Conservation (phyloP, 2,888 invertebrate genomes). For the Drosophila maculinotata region DNA sequence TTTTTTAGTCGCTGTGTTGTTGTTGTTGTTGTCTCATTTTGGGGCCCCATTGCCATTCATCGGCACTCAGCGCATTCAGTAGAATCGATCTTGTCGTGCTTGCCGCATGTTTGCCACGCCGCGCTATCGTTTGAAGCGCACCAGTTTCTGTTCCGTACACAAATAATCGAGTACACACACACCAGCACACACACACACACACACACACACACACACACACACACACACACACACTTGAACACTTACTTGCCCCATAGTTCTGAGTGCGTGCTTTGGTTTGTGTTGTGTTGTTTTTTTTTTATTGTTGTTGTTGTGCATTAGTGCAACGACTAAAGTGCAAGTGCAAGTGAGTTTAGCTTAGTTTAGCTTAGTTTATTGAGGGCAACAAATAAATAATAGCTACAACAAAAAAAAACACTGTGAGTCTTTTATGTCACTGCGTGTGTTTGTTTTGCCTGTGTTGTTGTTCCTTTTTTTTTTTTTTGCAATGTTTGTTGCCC, state of each 20-base stretch:
- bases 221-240: not conserved
- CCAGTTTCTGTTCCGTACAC: conserved; percentile 10
- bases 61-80: conserved; percentile 72
- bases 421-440: conserved; percentile 2
- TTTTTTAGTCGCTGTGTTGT: conserved; percentile 31
- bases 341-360: conserved; percentile 37
- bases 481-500: conserved; percentile 18
- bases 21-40: conserved; percentile 44
- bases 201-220: conserved; percentile 1
- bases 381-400: not conserved
- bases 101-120: conserved; percentile 71
- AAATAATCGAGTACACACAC: conserved; percentile 5
- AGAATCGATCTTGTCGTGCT: conserved; percentile 84
- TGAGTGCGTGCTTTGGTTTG: not conserved
- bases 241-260: not conserved
- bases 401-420: conserved; percentile 3
- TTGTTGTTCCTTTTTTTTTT: too few relatives aligned
- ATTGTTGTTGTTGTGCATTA: conserved; percentile 1
- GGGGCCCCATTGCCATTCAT: conserved; percentile 58
- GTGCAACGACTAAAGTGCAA: conserved; percentile 24
- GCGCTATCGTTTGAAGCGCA: conserved; percentile 48
- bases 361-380: too few relatives aligned
- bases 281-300: not conserved
- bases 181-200: conserved; percentile 1
- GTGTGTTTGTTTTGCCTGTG: not conserved